Evolutionary conservation across 2,113 vertebrate species (phyloP), one percentile per base, ranked within the genome.

Genomic region (Cheilinus undulatus): DNA sequence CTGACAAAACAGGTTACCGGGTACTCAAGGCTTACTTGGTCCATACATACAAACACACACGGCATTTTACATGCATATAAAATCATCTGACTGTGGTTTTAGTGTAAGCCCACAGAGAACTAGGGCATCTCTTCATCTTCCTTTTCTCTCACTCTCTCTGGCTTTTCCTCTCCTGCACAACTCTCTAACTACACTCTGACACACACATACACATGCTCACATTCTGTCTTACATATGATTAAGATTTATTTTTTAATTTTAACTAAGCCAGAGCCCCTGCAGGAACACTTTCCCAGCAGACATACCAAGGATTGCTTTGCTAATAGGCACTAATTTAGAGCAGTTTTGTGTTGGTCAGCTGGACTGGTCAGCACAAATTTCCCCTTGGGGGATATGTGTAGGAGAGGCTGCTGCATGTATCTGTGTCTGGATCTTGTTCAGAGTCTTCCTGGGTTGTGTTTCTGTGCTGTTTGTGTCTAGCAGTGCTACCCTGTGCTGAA

Each of bases 401-500:
- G 24, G 10, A 17, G 42, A n/a, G 27, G 19, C n/a, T 69, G 64
- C 40, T 8, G 26, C 56, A 43, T 74, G 66, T 85, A 58, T 80
- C 73, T 74, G 22, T 83, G 74, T 81, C 80, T 76, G 69, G 62
- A 83, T 83, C 76, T 83, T 73, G 63, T 75, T 78, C 62, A 26
- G 59, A 61, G 42, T 86, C 73, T 78, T 82, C 69, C 53, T 65
- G 61, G 56, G 27, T 68, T 71, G 27, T 78, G 64, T 82, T 82
- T 67, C 58, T 66, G 62, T 76, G 60, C 64, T 68, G 51, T 69
- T 27, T 54, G 46, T 76, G 76, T 82, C 53, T 83, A 67, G 73
- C 66, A 27, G 36, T 24, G 3, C 64, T 51, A 26, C 53, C 36
- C 19, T 59, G 28, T 75, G 48, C 42, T 50, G 40, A 60, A 50